A percentile compares a stretch with the other conserved stretches of the same genome.
Evolutionary conservation across 2,113 vertebrate species (phyloP).

Genomic region (Phylloscopus trochiloides): DNA sequence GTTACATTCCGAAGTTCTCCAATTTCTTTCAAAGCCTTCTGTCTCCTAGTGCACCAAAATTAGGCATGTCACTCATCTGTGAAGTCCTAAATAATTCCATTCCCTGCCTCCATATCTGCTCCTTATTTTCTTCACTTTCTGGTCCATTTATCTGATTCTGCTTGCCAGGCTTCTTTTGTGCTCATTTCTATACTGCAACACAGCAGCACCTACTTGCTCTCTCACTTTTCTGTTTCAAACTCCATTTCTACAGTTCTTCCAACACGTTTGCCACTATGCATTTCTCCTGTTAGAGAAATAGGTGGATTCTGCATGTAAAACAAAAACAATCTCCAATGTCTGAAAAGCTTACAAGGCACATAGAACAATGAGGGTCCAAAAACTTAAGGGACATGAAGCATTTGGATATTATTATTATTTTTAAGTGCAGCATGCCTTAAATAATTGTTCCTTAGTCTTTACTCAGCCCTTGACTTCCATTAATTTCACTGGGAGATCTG

Average conservation of each 20-base stretch:
- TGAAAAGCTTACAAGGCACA: neutral
- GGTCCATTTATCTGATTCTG: neutral
- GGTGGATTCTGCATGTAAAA: neutral
- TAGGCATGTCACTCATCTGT: conserved; percentile 6
- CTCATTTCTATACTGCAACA: neutral
- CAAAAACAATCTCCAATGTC: neutral
- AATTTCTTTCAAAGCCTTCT: conserved; percentile 26
- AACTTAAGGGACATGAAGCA: neutral
- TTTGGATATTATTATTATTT: neutral
- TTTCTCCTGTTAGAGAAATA: neutral
- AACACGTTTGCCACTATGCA: neutral
- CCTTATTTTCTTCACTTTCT: conserved; percentile 1
- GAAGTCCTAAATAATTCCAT: neutral
- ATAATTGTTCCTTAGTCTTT: neutral
- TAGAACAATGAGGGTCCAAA: neutral
- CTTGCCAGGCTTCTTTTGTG: neutral
- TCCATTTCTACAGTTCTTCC: neutral
- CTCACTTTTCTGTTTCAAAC: neutral
- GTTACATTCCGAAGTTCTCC: conserved; percentile 12
- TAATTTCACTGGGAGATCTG: neutral
- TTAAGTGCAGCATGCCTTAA: neutral
- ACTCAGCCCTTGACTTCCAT: neutral
- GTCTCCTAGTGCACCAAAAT: conserved; percentile 13
- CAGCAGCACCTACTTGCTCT: neutral
- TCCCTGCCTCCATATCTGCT: neutral